A percentile compares a stretch with the other conserved stretches of the same genome.
phyloP scores from a whole-genome alignment of 2,888 invertebrate genomes.

The Tanytarsus gracilentus region DNA sequence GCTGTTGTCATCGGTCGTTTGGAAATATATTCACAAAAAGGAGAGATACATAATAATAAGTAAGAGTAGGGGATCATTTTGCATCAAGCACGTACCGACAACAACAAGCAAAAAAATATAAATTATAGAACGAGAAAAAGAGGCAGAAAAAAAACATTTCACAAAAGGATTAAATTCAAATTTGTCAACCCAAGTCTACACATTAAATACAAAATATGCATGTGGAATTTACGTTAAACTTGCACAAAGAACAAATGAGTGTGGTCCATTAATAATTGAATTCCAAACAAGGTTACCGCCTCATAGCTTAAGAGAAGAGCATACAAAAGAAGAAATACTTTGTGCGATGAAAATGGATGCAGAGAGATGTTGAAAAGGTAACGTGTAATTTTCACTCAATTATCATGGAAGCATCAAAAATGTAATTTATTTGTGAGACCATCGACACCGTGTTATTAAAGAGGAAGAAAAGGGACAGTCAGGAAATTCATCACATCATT shows the following conservation, averaged over 20 bases:
- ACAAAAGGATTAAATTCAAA: slow-evolving; percentile 25
- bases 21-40: background rate
- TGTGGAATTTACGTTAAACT: background rate
- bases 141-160: background rate
- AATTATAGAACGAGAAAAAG: background rate
- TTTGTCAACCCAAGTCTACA: slow-evolving; percentile 9
- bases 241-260: slow-evolving; percentile 10
- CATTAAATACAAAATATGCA: background rate
- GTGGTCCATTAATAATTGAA: slow-evolving; percentile 27
- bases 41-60: no score
- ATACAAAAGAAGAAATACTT: no score
- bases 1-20: background rate
- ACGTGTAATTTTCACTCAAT: slow-evolving; percentile 27
- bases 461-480: background rate
- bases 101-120: background rate
- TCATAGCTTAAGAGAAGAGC: no score
- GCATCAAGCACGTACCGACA: background rate
- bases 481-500: slow-evolving; percentile 26
- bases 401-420: slow-evolving; percentile 23
- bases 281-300: slow-evolving; percentile 24
- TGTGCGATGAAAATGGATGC: no score
- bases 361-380: background rate
- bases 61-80: background rate
- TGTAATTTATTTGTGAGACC: slow-evolving; percentile 25
- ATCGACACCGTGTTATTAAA: slow-evolving; percentile 28